Evolutionary conservation across 2,888 invertebrate genomes (phyloP), one percentile per base, ranked within the genome.

Genomic region (Iphiclides podalirius): DNA sequence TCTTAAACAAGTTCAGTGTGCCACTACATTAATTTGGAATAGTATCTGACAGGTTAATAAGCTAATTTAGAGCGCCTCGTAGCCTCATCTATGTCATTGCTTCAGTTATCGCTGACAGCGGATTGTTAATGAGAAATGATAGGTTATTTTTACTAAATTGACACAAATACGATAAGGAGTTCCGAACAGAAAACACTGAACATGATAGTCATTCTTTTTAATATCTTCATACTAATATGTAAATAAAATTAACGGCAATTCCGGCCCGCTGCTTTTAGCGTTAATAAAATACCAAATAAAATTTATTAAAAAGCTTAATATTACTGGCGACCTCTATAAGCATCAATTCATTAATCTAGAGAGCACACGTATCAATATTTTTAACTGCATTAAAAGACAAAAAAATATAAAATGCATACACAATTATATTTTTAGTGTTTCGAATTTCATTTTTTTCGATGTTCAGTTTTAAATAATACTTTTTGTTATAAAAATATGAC

Each of bases 241-340:
- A 49, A 49, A 48, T 48, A 33, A 48, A 41, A 48, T 23, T 48
- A 49, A 43, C 43, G 48, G 48, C 20, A 34, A 26, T 15, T 15
- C 33, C 31, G 33, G 11, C 28, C 23, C 14, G 23, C 33, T 26
- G 36, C 41, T 48, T 31, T 42, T 20, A 31, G 35, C 26, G 28
- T 17, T 28, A 36, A 35, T 40, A 26, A 37, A 14, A 31, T 26
- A 36, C 14, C n/a, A n/a, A n/a, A n/a, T n/a, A n/a, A n/a, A n/a
- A n/a, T n/a, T n/a, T n/a, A n/a, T n/a, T n/a, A n/a, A n/a, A n/a
- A n/a, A n/a, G 26, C 17, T 13, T 28, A 14, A 36, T 28, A 28
- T 40, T 26, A 35, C 12, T 9, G 26, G 8, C 14, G 12, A 37
- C 26, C 15, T n/a, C n/a, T n/a, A n/a, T n/a, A n/a, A n/a, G n/a